Conservation (phyloP, 1,140 invertebrate genomes). For the Cherax destructor region DNA sequence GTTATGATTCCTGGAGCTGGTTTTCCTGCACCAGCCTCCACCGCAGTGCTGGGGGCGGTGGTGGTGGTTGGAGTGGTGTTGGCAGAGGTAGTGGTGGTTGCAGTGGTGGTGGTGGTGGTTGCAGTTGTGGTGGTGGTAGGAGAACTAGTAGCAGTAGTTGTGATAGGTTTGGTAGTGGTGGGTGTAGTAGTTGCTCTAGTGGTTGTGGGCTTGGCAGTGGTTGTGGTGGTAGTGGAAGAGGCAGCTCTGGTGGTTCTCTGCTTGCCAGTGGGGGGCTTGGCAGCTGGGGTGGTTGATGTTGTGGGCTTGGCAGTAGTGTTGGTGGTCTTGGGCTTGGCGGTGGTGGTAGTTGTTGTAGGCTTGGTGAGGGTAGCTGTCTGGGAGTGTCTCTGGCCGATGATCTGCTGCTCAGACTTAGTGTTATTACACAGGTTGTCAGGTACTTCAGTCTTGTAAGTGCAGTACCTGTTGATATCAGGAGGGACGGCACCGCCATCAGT, state of each 20-base stretch:
- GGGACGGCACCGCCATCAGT: neutral
- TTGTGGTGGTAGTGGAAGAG: too few species aligned
- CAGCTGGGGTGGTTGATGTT: neutral
- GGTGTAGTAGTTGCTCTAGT: neutral
- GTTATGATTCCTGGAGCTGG: neutral
- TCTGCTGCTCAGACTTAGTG: constrained; percentile 7
- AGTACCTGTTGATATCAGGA: constrained; percentile 12
- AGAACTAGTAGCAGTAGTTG: neutral
- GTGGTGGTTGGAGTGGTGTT: neutral
- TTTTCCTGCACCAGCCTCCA: neutral
- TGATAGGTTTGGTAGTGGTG: neutral
- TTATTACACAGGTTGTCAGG: constrained; percentile 39
- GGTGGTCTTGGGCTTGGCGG: neutral
- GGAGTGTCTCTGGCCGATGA: neutral
- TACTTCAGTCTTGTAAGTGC: constrained; percentile 44
- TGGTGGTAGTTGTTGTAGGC: neutral
- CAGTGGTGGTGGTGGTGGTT: neutral
- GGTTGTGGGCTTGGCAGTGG: neutral
- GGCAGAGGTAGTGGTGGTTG: neutral
- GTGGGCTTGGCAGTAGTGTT: neutral
- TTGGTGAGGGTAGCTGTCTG: neutral
- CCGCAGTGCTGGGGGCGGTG: neutral
- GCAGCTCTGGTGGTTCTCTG: neutral
- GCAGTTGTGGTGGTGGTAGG: neutral
- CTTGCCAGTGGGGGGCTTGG: neutral